These are phyloP conservation scores for Ennomos fuscantarius DNA, from an alignment of 2,888 invertebrate species.

Conservation along the genomic window DNA sequence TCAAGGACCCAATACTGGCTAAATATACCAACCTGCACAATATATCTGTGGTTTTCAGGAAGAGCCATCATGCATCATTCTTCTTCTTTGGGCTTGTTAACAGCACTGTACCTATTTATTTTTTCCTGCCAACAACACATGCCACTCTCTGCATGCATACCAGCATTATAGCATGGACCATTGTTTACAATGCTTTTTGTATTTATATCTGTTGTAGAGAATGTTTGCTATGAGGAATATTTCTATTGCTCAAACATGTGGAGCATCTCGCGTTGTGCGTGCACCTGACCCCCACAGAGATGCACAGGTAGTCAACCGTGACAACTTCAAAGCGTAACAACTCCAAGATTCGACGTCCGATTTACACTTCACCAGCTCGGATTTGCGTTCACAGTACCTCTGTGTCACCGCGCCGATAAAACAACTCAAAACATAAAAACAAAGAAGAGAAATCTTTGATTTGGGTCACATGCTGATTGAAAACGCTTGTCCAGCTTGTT, in stretches of 20 bases:
- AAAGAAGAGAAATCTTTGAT: slow-evolving; percentile 82
- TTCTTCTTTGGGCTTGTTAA: slow-evolving; percentile 59
- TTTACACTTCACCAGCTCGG: slow-evolving; percentile 17
- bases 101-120: slow-evolving; percentile 44
- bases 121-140: slow-evolving; percentile 51
- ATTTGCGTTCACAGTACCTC: slow-evolving; percentile 18
- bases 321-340: slow-evolving; percentile 64
- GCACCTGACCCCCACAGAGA: slow-evolving; percentile 72
- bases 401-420: slow-evolving; percentile 20
- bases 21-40: slow-evolving; percentile 88
- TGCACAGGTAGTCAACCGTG: slow-evolving; percentile 74
- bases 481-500: slow-evolving; percentile 64
- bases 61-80: slow-evolving; percentile 84
- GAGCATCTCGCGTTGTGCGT: slow-evolving; percentile 47
- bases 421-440: slow-evolving; percentile 51
- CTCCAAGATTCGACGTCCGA: slow-evolving; percentile 35
- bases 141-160: slow-evolving; percentile 41
- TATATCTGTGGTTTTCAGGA: slow-evolving; percentile 88
- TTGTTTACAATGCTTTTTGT: slow-evolving; percentile 15
- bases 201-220: slow-evolving; percentile 11
- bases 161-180: slow-evolving; percentile 32
- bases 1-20: slow-evolving; percentile 5
- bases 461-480: slow-evolving; percentile 84
- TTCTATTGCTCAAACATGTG: slow-evolving; percentile 37
- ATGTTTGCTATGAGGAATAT: slow-evolving; percentile 20